phyloP scores from a whole-genome alignment of 1,140 invertebrate genomes.

The Penaeus japonicus region DNA sequence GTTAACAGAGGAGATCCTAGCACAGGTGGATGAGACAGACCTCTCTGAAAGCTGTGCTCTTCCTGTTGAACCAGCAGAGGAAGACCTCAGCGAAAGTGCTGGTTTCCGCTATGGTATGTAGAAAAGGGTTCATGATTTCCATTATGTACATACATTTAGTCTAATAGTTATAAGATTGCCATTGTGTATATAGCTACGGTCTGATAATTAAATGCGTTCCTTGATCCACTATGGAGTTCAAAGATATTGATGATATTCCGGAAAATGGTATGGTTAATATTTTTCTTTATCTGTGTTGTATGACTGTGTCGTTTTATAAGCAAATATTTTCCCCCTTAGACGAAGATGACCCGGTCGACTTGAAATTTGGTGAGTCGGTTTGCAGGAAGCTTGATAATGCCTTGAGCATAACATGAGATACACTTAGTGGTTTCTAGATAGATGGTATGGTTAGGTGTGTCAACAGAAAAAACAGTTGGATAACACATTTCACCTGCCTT shows the following conservation, averaged over 20 bases:
- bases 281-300: background rate
- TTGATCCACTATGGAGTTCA: background rate
- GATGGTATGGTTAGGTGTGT: no score
- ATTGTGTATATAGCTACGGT: background rate
- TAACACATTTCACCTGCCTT: no score
- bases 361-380: conserved; percentile 37
- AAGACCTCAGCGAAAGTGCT: background rate
- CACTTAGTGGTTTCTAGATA: no score
- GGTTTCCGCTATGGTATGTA: conserved; percentile 55
- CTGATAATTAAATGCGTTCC: background rate
- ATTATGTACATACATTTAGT: background rate
- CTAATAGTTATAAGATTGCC: background rate
- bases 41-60: conserved; percentile 35
- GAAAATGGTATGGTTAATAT: background rate
- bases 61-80: conserved; percentile 14
- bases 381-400: no score
- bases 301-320: background rate
- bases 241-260: background rate
- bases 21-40: background rate
- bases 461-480: no score
- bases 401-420: no score
- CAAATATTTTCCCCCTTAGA: conserved; percentile 31
- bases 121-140: background rate
- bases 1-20: conserved; percentile 19
- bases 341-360: conserved; percentile 19